Base-by-base conservation (phyloP, 2,888 invertebrate genomes). In the Agrilus mali region DNA sequence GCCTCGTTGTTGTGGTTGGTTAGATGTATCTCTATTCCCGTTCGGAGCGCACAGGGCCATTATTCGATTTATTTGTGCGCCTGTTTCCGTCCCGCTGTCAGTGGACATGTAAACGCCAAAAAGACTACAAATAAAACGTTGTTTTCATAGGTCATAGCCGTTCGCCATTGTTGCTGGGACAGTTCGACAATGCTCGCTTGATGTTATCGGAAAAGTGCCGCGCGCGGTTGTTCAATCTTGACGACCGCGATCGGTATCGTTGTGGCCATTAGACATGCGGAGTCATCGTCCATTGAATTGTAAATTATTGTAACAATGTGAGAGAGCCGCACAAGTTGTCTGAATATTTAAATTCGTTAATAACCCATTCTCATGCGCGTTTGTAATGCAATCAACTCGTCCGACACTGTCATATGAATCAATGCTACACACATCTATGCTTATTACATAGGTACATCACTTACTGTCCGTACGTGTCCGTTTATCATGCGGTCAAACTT, bases 211-310 rank as follows among this genome's bases (percentile, higher is more conserved):
- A 27, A 27, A 27, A 27, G 27, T 27, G 27, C 35, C 14, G 35
- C 15, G 35, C 27, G 27, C 22, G 36, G 37, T 36, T 31, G 31
- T 36, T 36, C 36, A 27, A 14, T 33, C 33, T 33, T 27, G 27
- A 27, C 44, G 42, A 37, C 41, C 46, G 47, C 50, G 60, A 60
- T 60, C 51, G 50, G 51, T 56, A 60, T 59, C 58, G 55, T 49
- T 52, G 53, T 45, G 45, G 47, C 46, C 56, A 57, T 55, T 58
- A 60, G 57, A 59, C 55, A 59, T 61, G 60, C 60, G 52, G 50
- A 60, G 60, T 60, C 60, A 61, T 59, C 56, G 51, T 49, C 52
- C 56, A 61, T 61, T 61, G 60, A 60, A 61, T 61, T 61, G 61
- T 60, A 61, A 60, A 61, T 60, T 56, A 57, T 55, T 59, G 48